These are phyloP conservation scores for Esox niger DNA, from an alignment of 2,113 vertebrate genomes.

Conservation along the genomic window DNA sequence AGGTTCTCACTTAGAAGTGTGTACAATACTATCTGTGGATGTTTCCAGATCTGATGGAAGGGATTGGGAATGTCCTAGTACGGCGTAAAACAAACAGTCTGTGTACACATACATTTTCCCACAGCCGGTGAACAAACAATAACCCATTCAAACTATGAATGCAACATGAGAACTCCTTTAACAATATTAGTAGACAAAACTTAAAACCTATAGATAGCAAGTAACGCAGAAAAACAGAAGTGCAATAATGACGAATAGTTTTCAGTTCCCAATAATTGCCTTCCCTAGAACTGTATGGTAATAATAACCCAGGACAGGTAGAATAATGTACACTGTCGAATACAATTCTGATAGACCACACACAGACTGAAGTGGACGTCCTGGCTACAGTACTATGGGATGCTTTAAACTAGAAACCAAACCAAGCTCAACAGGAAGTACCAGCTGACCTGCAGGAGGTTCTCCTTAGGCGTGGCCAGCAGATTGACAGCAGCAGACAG, in stretches of 20 bases:
- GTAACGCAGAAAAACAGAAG: not conserved
- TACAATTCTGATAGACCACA: not conserved
- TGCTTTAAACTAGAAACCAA: not conserved
- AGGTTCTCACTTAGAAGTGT: not conserved
- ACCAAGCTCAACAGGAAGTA: constrained; percentile 50
- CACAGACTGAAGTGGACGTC: constrained; percentile 5
- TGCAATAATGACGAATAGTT: no score
- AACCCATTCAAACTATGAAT: not conserved
- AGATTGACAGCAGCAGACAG: constrained; percentile 77
- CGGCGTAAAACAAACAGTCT: not conserved
- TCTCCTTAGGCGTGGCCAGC: constrained; percentile 76
- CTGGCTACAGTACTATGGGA: not conserved
- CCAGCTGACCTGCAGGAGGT: constrained; percentile 71
- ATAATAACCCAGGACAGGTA: not conserved
- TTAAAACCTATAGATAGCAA: not conserved
- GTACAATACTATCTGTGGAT: not conserved
- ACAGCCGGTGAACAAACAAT: constrained; percentile 2
- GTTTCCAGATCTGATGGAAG: not conserved
- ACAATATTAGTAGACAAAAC: not conserved
- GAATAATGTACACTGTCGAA: not conserved
- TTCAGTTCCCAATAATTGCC: no score
- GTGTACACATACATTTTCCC: not conserved
- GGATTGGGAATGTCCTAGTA: not conserved
- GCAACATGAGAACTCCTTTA: not conserved
- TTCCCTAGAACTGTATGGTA: no score